These are phyloP conservation scores for Meleagris gallopavo DNA, from an alignment of 2,113 vertebrate species.

Conservation along the genomic window DNA sequence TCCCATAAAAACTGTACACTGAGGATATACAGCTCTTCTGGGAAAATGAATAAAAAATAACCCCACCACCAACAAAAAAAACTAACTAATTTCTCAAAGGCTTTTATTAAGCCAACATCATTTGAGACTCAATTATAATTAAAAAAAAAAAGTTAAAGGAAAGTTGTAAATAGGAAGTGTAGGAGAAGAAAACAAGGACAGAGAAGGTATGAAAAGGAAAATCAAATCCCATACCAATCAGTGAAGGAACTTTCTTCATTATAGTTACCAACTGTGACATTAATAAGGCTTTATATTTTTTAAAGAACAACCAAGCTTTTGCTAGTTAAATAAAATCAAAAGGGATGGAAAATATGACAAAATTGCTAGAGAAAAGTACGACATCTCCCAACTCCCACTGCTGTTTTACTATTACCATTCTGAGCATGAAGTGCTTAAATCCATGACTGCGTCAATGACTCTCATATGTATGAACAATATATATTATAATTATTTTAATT, in stretches of 20 bases:
- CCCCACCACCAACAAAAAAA: not conserved
- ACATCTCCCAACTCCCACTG: not conserved
- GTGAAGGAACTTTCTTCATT: not conserved
- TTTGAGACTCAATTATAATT: not conserved
- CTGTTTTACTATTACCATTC: not conserved
- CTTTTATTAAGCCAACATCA: constrained; percentile 7
- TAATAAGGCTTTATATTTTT: not conserved
- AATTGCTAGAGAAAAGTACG: not conserved
- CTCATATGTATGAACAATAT: not conserved
- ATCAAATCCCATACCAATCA: not conserved
- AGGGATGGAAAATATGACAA: not conserved
- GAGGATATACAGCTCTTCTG: not conserved
- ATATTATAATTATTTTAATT: not conserved
- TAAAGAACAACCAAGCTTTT: not conserved
- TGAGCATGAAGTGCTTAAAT: not conserved
- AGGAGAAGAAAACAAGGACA: not conserved
- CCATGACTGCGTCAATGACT: not conserved
- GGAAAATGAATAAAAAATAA: not conserved
- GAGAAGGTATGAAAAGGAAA: not conserved
- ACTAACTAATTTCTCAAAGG: not conserved
- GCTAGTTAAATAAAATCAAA: not conserved
- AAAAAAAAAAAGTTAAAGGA: not conserved
- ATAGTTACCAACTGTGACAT: not conserved
- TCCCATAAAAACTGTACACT: not conserved
- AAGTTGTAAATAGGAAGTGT: not conserved